Conservation (phyloP, 2,888 invertebrate genomes). For the Agrenia bidenticulata region DNA sequence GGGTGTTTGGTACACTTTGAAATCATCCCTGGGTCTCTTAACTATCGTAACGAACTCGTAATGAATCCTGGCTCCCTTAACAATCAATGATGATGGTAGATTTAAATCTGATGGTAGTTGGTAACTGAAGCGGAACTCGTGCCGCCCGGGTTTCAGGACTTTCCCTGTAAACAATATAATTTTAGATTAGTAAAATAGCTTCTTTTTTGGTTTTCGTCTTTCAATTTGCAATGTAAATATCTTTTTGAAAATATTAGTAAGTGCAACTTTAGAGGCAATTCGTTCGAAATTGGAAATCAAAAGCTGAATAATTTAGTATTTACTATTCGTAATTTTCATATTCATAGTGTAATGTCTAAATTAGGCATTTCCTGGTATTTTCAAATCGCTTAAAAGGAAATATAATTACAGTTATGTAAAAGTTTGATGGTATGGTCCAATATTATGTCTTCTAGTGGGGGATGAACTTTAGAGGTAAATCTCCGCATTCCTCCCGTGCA, state of each 20-base stretch:
- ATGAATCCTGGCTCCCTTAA: slow-evolving; percentile 28
- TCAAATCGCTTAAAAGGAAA: no score
- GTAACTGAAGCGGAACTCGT: slow-evolving; percentile 35
- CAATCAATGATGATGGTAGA: slow-evolving; percentile 34
- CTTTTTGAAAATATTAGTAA: no score
- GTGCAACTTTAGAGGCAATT: no score
- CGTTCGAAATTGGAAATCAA: no score
- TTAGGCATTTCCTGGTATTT: no score
- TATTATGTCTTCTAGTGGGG: slow-evolving; percentile 20
- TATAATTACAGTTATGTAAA: slow-evolving; percentile 36
- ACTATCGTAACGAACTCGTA: slow-evolving; percentile 39
- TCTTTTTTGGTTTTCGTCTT: no score
- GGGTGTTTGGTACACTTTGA: slow-evolving; percentile 40
- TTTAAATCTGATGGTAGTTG: slow-evolving; percentile 23
- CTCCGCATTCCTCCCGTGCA: not conserved
- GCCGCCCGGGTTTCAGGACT: slow-evolving; percentile 41
- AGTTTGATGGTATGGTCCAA: slow-evolving; percentile 35
- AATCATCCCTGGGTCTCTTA: slow-evolving; percentile 38
- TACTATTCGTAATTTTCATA: no score
- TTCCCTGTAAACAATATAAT: slow-evolving; percentile 34
- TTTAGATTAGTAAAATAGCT: not conserved
- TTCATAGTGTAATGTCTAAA: no score
- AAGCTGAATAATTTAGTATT: no score
- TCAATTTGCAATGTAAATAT: no score
- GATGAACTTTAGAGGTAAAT: not conserved